Conservation (phyloP, 2,113 vertebrate genomes). For the Heterochromis multidens region DNA sequence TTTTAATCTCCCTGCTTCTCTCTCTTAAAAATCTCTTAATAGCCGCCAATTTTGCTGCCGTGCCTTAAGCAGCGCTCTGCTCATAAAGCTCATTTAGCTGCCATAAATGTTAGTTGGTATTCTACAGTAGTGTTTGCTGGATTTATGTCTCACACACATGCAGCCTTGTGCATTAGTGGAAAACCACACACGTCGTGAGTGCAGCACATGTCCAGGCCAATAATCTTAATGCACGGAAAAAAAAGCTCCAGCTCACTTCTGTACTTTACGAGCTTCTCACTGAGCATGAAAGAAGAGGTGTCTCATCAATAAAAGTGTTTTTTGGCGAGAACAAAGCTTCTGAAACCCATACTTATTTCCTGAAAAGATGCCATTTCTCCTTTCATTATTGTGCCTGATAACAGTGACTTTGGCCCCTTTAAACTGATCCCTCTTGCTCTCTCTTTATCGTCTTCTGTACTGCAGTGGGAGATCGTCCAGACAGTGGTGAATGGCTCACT, state of each 20-base stretch:
- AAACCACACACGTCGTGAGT: conserved; percentile 70
- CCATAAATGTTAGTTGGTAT: conserved; percentile 50
- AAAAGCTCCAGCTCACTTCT: conserved; percentile 21
- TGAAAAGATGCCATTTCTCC: background rate
- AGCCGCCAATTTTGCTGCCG: conserved; percentile 48
- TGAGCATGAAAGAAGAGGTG: conserved; percentile 40
- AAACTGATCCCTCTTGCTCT: conserved; percentile 20
- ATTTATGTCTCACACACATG: conserved; percentile 36
- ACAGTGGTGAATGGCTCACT: conserved; percentile 85
- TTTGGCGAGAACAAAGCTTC: conserved; percentile 41
- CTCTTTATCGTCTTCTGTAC: conserved; percentile 15
- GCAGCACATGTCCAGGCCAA: conserved; percentile 52
- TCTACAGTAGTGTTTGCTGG: conserved; percentile 54
- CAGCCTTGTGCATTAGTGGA: conserved; percentile 33
- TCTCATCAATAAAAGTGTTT: conserved; percentile 47
- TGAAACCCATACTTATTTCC: conserved; percentile 21
- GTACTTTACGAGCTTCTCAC: conserved; percentile 46
- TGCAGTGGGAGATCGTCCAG: conserved; percentile 95
- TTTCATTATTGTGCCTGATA: conserved; percentile 14
- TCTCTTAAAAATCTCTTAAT: conserved; percentile 60
- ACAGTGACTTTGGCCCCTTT: conserved; percentile 6
- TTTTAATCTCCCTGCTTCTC: conserved; percentile 61
- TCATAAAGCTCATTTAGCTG: conserved; percentile 55
- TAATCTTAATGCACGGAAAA: conserved; percentile 42
- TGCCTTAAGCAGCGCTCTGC: conserved; percentile 20